Percentiles rank a stretch among this genome's conserved stretches.
Evolutionary conservation across 2,113 vertebrate genomes (phyloP).

Genomic region (Leucosticte australis): DNA sequence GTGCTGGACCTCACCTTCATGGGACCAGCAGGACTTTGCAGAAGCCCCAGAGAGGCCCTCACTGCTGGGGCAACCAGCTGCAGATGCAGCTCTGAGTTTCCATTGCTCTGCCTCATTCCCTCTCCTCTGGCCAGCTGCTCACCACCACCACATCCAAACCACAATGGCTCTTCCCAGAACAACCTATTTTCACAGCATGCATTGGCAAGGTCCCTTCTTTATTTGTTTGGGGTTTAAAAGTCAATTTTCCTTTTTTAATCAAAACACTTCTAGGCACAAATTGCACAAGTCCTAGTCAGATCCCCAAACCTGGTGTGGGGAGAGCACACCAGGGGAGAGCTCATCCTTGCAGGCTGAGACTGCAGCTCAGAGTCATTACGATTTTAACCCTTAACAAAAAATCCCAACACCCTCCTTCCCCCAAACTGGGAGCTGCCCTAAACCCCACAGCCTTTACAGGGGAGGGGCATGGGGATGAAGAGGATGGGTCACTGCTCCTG

Average conservation of each 20-base stretch:
- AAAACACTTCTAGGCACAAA: fast-evolving
- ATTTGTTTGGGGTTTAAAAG: fast-evolving
- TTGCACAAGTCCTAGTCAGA: fast-evolving
- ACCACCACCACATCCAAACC: neutral
- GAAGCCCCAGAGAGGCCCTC: fast-evolving
- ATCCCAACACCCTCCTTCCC: fast-evolving
- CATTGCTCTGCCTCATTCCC: too few relatives aligned
- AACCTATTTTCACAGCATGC: fast-evolving
- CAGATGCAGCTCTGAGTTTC: neutral
- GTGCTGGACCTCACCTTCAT: fast-evolving
- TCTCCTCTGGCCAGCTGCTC: neutral
- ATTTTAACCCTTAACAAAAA: neutral
- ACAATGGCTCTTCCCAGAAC: neutral
- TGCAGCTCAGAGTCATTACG: neutral
- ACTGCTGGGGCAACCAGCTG: neutral
- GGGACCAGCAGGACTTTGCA: neutral
- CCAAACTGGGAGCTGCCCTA: neutral
- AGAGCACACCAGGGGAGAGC: fast-evolving
- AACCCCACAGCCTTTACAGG: fast-evolving
- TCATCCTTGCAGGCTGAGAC: neutral
- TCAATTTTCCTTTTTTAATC: neutral
- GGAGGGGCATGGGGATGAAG: neutral
- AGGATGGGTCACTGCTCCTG: neutral
- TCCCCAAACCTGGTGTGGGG: fast-evolving
- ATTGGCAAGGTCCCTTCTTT: neutral